Conservation (phyloP, 2,113 vertebrate genomes). For the Brienomyrus brachyistius region DNA sequence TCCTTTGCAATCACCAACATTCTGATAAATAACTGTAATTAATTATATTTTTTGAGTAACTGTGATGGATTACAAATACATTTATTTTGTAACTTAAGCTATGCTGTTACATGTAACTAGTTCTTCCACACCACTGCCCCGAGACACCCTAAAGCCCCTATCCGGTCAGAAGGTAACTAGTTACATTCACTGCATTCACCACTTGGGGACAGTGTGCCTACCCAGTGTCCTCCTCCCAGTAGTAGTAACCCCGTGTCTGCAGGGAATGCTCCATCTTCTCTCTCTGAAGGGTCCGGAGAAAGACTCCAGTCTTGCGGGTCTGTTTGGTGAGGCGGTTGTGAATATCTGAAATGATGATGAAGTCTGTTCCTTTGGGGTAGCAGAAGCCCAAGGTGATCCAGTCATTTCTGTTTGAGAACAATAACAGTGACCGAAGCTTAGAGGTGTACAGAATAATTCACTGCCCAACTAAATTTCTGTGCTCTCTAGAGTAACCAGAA, state of each 20-base stretch:
- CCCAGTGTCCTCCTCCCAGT: conserved; percentile 88
- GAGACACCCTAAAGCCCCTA: background rate
- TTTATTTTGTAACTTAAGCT: background rate
- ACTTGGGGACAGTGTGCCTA: conserved; percentile 49
- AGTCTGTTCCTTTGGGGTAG: conserved; percentile 81
- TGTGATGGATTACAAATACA: background rate
- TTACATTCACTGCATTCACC: background rate
- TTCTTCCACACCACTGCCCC: background rate
- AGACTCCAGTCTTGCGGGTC: conserved; percentile 80
- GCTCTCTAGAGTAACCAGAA: conserved; percentile 5
- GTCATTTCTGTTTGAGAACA: conserved; percentile 65
- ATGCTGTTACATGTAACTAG: background rate
- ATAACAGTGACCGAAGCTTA: conserved; percentile 5
- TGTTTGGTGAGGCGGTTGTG: conserved; percentile 85
- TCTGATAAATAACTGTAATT: background rate
- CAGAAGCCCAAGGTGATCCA: conserved; percentile 92
- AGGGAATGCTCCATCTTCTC: conserved; percentile 75
- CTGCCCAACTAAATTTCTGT: background rate
- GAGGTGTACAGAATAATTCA: background rate
- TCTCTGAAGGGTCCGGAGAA: conserved; percentile 68
- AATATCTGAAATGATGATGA: conserved; percentile 85
- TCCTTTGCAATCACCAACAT: background rate
- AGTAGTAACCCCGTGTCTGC: conserved; percentile 74
- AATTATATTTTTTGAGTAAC: background rate
- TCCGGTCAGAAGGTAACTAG: background rate